phyloP scores from a whole-genome alignment of 2,113 vertebrate genomes.

The Phyllostomus discolor region DNA sequence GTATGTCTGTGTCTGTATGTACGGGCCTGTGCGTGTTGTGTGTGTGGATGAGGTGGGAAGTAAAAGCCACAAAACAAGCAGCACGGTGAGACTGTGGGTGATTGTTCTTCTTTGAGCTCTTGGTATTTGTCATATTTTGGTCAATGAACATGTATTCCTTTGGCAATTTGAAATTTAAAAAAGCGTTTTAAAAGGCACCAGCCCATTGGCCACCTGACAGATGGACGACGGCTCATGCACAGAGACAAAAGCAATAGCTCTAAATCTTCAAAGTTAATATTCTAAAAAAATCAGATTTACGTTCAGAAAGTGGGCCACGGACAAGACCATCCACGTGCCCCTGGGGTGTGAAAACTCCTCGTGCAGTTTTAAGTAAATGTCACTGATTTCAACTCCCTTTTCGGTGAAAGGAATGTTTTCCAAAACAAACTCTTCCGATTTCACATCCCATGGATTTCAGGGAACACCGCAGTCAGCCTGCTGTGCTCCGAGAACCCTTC shows the following conservation, averaged over 20 bases:
- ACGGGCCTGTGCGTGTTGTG: neutral
- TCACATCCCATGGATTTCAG: neutral
- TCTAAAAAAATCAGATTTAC: neutral
- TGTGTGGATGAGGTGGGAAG: neutral
- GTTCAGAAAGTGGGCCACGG: neutral
- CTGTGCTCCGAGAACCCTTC: neutral
- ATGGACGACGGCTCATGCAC: constrained; percentile 32
- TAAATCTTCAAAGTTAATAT: constrained; percentile 39
- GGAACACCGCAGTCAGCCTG: neutral
- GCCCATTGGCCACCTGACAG: constrained; percentile 62
- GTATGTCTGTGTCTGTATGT: neutral
- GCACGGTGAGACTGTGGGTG: neutral
- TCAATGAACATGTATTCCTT: constrained; percentile 64
- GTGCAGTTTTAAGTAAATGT: neutral
- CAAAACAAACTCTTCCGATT: neutral
- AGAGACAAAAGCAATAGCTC: constrained; percentile 54
- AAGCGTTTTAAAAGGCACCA: constrained; percentile 46
- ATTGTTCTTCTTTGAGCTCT: constrained; percentile 29
- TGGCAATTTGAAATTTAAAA: constrained; percentile 58
- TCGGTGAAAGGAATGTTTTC: neutral
- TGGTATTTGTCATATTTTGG: constrained; percentile 51
- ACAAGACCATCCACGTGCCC: neutral
- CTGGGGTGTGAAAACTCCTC: neutral
- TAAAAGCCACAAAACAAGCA: constrained; percentile 1
- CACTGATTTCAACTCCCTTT: neutral